Evolutionary conservation across 1,140 invertebrate genomes (phyloP).

Genomic region (Drosophila lowei): DNA sequence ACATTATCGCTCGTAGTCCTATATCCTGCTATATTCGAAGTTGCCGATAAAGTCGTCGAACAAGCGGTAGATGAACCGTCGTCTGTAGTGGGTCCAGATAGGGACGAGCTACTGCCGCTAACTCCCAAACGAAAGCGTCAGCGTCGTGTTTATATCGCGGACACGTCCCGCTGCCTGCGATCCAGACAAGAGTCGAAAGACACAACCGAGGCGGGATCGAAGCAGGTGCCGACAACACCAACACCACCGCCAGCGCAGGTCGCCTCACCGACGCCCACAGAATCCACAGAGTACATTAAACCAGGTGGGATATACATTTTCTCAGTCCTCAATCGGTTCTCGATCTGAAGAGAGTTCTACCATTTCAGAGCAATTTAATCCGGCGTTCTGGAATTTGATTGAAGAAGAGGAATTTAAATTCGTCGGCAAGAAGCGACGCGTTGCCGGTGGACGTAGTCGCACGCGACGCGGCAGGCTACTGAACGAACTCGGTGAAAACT

Average conservation of each 20-base stretch:
- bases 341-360: background rate
- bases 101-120: background rate
- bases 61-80: background rate
- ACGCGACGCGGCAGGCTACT: slow-evolving; percentile 47
- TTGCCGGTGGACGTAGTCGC: slow-evolving; percentile 12
- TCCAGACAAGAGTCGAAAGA: slow-evolving; percentile 34
- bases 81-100: too few relatives aligned
- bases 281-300: slow-evolving; percentile 48
- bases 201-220: background rate
- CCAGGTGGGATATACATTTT: slow-evolving; percentile 30
- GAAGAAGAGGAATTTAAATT: slow-evolving; percentile 53
- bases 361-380: slow-evolving; percentile 46
- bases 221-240: slow-evolving; percentile 11
- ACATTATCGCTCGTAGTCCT: too few relatives aligned
- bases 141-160: slow-evolving; percentile 57
- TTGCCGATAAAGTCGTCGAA: slow-evolving; percentile 10
- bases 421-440: slow-evolving; percentile 37
- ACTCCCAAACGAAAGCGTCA: slow-evolving; percentile 33
- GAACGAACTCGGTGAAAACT: slow-evolving; percentile 32
- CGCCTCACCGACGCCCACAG: slow-evolving; percentile 55
- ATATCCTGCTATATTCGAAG: slow-evolving; percentile 6
- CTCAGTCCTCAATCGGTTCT: too few relatives aligned
- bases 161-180: slow-evolving; percentile 47
- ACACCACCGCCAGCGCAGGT: slow-evolving; percentile 19
- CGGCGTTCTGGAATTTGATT: slow-evolving; percentile 55